A percentile compares a stretch with the other conserved stretches of the same genome.
Conservation (phyloP, 2,113 vertebrate genomes). For the Paralichthys olivaceus region DNA sequence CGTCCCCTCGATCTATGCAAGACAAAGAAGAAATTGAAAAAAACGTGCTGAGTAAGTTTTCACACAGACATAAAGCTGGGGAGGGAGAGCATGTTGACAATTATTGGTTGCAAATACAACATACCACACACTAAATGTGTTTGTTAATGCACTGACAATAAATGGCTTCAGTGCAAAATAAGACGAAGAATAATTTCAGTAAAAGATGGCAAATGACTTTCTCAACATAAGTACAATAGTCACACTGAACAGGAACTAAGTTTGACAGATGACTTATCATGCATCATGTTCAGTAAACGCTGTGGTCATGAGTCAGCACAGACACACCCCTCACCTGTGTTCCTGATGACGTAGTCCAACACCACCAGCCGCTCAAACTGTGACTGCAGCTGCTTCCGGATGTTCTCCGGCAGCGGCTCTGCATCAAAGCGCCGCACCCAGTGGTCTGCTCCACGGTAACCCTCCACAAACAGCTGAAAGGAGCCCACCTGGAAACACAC, state of each 20-base stretch:
- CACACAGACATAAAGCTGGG: too few relatives aligned
- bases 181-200: background rate
- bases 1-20: conserved; percentile 92
- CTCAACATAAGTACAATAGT: background rate
- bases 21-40: background rate
- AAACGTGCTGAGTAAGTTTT: background rate
- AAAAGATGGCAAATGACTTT: background rate
- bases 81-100: background rate
- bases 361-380: conserved; percentile 96
- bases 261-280: background rate
- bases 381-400: conserved; percentile 94
- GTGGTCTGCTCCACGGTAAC: conserved; percentile 94
- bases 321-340: conserved; percentile 86
- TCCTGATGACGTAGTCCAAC: conserved; percentile 97
- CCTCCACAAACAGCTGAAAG: conserved; percentile 97
- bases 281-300: background rate
- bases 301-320: background rate
- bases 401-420: conserved; percentile 96
- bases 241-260: background rate
- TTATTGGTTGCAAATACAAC: too few relatives aligned
- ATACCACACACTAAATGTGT: too few relatives aligned
- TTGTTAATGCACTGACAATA: background rate
- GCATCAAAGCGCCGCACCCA: conserved; percentile 98
- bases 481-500: conserved; percentile 89
- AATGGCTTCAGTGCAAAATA: background rate